Conservation (phyloP, 30 jellyfish, hydroid and myxozoan species). For the Aurelia aurita complex sp. Pacific region DNA sequence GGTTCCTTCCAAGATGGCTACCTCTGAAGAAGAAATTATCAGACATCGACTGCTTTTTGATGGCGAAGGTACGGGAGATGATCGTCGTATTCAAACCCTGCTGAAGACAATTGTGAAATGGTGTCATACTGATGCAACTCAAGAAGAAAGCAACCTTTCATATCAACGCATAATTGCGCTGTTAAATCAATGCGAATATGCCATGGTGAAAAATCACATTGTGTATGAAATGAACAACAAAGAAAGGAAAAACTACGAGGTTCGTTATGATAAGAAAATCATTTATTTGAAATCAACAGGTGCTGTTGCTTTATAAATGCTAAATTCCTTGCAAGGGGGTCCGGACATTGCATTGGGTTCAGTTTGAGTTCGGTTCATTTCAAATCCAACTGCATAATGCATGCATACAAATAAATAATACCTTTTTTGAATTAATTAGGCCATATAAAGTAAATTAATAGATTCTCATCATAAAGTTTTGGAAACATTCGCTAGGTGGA, state of each 20-base stretch:
- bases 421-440: no score
- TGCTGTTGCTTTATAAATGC: no score
- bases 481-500: no score
- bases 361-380: no score
- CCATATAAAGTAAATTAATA: no score
- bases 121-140: constrained; percentile 70
- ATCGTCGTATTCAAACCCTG: constrained; percentile 86
- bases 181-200: constrained; percentile 88
- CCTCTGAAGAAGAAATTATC: constrained; percentile 84
- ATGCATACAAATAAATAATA: no score
- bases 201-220: constrained; percentile 84
- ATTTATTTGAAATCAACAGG: no score
- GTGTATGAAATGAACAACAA: constrained; percentile 78
- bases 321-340: no score
- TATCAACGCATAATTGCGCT: constrained; percentile 81
- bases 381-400: no score
- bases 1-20: constrained; percentile 28
- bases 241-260: constrained; percentile 91
- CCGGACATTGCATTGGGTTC: no score
- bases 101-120: constrained; percentile 89
- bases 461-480: no score
- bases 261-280: neutral
- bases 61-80: constrained; percentile 99
- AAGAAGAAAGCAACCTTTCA: constrained; percentile 83
- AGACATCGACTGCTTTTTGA: constrained; percentile 84